These are phyloP conservation scores for Caiman crocodilus DNA, from an alignment of 2,797 vertebrate genomes.

Conservation along the genomic window DNA sequence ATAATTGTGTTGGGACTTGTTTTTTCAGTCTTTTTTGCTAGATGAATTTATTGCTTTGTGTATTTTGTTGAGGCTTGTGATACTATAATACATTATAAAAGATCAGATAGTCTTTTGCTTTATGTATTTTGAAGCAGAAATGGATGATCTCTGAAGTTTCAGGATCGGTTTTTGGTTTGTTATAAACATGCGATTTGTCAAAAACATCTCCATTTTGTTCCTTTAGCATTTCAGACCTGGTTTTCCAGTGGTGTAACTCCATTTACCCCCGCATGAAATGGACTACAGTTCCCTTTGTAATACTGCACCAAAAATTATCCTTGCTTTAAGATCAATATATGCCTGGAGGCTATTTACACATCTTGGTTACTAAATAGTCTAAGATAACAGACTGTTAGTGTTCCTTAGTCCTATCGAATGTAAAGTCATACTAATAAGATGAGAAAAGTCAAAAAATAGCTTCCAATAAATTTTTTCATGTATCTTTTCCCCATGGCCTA, in stretches of 20 bases:
- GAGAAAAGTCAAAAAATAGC: neutral
- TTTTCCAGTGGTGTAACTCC: neutral
- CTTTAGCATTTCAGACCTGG: neutral
- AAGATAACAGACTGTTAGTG: neutral
- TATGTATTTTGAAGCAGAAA: neutral
- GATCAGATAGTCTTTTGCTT: neutral
- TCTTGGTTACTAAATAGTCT: neutral
- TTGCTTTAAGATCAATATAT: neutral
- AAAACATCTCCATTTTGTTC: neutral
- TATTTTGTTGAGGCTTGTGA: neutral
- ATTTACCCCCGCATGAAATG: neutral
- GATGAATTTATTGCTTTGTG: neutral
- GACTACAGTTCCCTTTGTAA: neutral
- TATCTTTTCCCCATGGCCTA: neutral
- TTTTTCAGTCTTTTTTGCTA: neutral
- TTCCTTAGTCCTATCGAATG: neutral
- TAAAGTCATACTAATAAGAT: neutral
- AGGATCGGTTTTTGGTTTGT: neutral
- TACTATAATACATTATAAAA: neutral
- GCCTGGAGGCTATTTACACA: too few species aligned
- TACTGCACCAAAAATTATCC: neutral
- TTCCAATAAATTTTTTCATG: neutral
- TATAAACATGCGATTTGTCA: neutral
- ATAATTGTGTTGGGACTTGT: neutral
- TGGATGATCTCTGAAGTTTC: neutral